These are phyloP conservation scores for Drosophila melanosoma DNA, from an alignment of 2,888 invertebrate species.

Conservation along the genomic window DNA sequence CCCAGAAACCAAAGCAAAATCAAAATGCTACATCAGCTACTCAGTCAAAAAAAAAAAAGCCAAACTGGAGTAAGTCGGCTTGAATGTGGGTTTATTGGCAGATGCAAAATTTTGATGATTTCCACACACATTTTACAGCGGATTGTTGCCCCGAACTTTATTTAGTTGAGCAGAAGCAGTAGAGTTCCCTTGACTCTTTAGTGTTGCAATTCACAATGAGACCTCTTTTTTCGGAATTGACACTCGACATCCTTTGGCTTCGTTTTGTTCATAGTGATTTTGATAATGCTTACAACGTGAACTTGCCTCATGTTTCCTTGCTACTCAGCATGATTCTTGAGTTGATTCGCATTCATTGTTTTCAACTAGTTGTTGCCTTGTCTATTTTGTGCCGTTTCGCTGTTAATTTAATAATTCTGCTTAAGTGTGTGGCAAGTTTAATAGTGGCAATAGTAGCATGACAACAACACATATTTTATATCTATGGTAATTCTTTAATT, in stretches of 20 bases:
- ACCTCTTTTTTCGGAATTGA: constrained; percentile 17
- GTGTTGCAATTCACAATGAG: background rate
- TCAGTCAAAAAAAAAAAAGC: constrained; percentile 16
- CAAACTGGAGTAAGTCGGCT: constrained; percentile 28
- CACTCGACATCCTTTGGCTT: constrained; percentile 34
- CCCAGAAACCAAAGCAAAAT: constrained; percentile 38
- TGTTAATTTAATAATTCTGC: constrained; percentile 19
- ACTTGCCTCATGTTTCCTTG: constrained; percentile 28
- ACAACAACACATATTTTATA: constrained; percentile 7
- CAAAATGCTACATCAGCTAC: constrained; percentile 38
- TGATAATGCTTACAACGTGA: constrained; percentile 59
- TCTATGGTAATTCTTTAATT: background rate
- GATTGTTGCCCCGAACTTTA: constrained; percentile 51
- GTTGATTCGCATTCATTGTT: constrained; percentile 61
- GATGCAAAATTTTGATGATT: constrained; percentile 18
- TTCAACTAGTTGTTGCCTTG: constrained; percentile 17
- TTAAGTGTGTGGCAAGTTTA: constrained; percentile 31
- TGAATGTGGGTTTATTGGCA: constrained; percentile 35
- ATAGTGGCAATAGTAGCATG: background rate
- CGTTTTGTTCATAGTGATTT: constrained; percentile 63
- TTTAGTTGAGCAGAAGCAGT: constrained; percentile 14
- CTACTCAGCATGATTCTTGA: constrained; percentile 45
- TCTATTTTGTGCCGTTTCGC: constrained; percentile 7
- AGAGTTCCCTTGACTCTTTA: constrained; percentile 7
- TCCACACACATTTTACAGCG: constrained; percentile 33